Percentiles rank a stretch among this genome's conserved stretches.
These are phyloP conservation scores for human (Homo sapiens) DNA, from an alignment of 2,113 vertebrate species.

Conservation along the genomic window DNA sequence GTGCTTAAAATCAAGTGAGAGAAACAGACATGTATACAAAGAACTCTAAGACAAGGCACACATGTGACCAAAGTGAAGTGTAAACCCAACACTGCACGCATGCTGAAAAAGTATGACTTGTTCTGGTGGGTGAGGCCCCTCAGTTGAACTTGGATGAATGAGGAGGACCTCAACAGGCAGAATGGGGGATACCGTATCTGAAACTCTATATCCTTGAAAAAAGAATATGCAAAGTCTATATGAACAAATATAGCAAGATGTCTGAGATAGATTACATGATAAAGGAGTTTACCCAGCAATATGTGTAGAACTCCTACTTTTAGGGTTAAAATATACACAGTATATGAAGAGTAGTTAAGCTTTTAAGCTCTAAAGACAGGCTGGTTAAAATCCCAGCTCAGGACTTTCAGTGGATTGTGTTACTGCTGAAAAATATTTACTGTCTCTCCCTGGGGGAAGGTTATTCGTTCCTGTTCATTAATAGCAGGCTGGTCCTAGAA, in stretches of 20 bases:
- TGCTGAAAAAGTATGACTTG: not conserved
- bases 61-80: not conserved
- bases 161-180: not conserved
- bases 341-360: not conserved
- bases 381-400: conserved; percentile 22
- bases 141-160: not conserved
- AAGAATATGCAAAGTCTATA: not conserved
- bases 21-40: not conserved
- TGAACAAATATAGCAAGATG: not conserved
- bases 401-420: not conserved
- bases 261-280: not conserved
- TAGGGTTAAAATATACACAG: not conserved
- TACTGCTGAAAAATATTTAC: conserved; percentile 51
- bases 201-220: not conserved
- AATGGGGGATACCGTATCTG: too few species aligned
- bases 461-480: conserved; percentile 12
- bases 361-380: conserved; percentile 16
- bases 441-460: not conserved
- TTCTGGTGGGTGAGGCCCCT: not conserved
- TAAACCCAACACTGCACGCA: not conserved
- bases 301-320: not conserved
- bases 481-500: not conserved
- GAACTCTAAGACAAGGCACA: not conserved
- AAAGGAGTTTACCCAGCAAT: not conserved
- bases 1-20: not conserved